These are phyloP conservation scores for Hyposoter dolosus DNA, from an alignment of 2,888 invertebrate species.

Conservation along the genomic window DNA sequence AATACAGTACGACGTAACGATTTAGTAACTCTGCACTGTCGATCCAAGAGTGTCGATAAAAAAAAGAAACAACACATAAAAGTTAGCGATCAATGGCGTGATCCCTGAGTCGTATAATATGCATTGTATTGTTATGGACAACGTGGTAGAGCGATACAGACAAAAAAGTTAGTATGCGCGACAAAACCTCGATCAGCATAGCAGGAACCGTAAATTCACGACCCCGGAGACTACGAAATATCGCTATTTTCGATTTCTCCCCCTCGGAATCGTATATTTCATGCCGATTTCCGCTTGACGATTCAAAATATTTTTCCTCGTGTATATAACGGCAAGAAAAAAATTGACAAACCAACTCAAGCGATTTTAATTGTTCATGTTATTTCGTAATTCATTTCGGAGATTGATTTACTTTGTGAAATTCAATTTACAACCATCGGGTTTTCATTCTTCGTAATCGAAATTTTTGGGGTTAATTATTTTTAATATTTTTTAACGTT, in stretches of 20 bases:
- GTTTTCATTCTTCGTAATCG: not conserved
- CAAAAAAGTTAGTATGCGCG: constrained; percentile 53
- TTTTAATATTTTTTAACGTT: not conserved
- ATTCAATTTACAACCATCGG: not conserved
- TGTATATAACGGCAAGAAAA: not conserved
- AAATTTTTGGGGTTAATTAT: not conserved
- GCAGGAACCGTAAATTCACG: constrained; percentile 51
- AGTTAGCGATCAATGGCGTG: constrained; percentile 24
- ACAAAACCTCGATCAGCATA: constrained; percentile 20
- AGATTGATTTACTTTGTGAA: too few relatives aligned
- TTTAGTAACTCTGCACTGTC: constrained; percentile 16
- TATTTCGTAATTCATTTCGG: not conserved
- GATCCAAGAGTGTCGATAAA: constrained; percentile 1
- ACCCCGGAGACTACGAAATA: not conserved
- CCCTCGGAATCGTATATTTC: constrained; percentile 12
- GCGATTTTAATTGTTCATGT: not conserved
- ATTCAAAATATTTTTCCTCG: not conserved
- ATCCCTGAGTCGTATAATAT: constrained; percentile 14
- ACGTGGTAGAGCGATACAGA: constrained; percentile 31
- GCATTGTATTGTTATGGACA: constrained; percentile 23
- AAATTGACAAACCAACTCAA: not conserved
- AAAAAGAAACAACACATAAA: constrained; percentile 8
- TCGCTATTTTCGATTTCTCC: constrained; percentile 46
- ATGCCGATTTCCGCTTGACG: not conserved
- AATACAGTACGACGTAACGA: constrained; percentile 21